A percentile compares a stretch with the other conserved stretches of the same genome.
Evolutionary conservation across 2,888 invertebrate species (phyloP).

Genomic region (Vesta saturnalis): DNA sequence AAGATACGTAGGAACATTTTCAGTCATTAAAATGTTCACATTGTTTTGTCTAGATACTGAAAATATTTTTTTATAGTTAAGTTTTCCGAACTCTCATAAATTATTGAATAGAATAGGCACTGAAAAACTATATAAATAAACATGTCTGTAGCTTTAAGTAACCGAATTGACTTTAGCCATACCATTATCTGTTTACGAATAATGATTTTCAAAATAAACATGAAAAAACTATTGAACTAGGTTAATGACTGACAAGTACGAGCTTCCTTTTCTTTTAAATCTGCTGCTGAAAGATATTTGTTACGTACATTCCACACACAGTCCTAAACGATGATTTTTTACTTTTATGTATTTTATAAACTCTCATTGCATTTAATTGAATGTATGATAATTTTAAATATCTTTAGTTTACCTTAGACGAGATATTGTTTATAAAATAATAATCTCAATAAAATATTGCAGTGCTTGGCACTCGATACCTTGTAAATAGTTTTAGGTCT

Average conservation of each 20-base stretch:
- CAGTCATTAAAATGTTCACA: neutral
- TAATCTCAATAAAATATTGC: no score
- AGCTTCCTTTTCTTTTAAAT: slow-evolving; percentile 4
- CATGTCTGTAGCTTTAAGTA: slow-evolving; percentile 17
- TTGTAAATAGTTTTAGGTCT: no score
- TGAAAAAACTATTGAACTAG: slow-evolving; percentile 41
- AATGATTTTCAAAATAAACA: slow-evolving; percentile 44
- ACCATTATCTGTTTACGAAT: slow-evolving; percentile 38
- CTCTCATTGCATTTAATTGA: no score
- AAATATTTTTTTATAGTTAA: slow-evolving; percentile 11
- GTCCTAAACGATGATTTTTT: no score
- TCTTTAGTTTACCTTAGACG: no score
- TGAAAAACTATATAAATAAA: slow-evolving; percentile 25
- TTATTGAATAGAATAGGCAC: neutral
- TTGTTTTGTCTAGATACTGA: slow-evolving; percentile 23
- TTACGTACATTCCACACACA: neutral
- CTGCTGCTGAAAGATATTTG: neutral
- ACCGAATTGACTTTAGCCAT: slow-evolving; percentile 25
- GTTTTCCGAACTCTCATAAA: slow-evolving; percentile 12
- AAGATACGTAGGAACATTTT: neutral
- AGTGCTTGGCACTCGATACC: no score
- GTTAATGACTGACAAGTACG: slow-evolving; percentile 39
- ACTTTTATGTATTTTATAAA: no score
- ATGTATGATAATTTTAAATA: neutral
- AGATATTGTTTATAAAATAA: no score